A percentile compares a stretch with the other conserved stretches of the same genome.
phyloP scores from a whole-genome alignment of 2,888 invertebrate species.

The Patella caerulea region DNA sequence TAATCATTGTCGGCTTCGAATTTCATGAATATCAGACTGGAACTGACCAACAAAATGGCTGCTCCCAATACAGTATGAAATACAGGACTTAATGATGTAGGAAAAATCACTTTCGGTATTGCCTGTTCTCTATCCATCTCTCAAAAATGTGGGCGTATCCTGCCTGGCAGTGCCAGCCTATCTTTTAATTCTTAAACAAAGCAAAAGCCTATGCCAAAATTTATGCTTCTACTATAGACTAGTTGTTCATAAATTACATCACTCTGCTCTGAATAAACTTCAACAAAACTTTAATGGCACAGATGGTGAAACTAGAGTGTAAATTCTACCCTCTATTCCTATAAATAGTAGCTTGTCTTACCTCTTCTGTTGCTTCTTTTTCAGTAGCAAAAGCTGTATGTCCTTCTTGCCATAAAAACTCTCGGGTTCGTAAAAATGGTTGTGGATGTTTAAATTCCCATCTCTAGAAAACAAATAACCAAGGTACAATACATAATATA shows the following conservation, averaged over 20 bases:
- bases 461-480: slow-evolving; percentile 77
- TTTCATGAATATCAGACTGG: too few relatives aligned
- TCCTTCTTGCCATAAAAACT: slow-evolving; percentile 99
- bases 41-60: too few relatives aligned
- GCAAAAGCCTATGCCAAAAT: not conserved
- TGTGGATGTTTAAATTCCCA: slow-evolving; percentile 99
- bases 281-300: not conserved
- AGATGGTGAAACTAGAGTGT: not conserved
- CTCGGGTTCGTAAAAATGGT: slow-evolving; percentile 96
- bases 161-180: too few relatives aligned
- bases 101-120: too few relatives aligned
- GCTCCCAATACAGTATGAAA: too few relatives aligned
- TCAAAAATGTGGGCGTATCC: too few relatives aligned
- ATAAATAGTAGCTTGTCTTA: slow-evolving; percentile 69
- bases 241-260: not conserved
- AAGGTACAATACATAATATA: too few relatives aligned
- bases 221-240: not conserved
- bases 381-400: slow-evolving; percentile 92
- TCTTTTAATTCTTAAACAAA: not conserved
- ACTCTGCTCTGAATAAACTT: not conserved
- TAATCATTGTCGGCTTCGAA: too few relatives aligned
- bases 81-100: too few relatives aligned
- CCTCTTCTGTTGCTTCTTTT: slow-evolving; percentile 91
- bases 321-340: too few relatives aligned
- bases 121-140: too few relatives aligned